phyloP scores from a whole-genome alignment of 2,113 vertebrate genomes.

The Thryonomys swinderianus region DNA sequence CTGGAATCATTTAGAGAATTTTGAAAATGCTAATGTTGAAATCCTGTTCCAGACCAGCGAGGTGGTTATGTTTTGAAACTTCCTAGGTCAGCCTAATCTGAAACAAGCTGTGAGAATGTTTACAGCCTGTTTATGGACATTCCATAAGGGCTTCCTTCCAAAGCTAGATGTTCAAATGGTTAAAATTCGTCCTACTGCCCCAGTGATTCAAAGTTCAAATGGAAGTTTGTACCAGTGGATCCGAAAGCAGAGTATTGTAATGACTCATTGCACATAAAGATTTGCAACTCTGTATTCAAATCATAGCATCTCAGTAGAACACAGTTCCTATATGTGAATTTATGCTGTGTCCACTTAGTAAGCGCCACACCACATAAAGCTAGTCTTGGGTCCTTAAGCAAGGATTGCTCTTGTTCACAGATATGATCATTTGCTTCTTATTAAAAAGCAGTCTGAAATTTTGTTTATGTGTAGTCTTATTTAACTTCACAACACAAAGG shows the following conservation, averaged over 20 bases:
- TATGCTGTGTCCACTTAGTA: not conserved
- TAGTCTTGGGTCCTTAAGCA: not conserved
- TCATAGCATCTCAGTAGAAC: not conserved
- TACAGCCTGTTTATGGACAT: not conserved
- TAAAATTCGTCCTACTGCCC: not conserved
- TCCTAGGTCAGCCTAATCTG: not conserved
- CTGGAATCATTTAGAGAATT: not conserved
- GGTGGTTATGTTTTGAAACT: not conserved
- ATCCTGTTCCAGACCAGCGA: not conserved
- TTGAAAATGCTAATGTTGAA: not conserved
- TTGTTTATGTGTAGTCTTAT: not conserved
- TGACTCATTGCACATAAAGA: not conserved
- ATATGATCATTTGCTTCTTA: not conserved
- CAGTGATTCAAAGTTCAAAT: not conserved
- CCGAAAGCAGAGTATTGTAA: not conserved
- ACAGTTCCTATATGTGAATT: not conserved
- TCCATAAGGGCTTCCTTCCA: not conserved
- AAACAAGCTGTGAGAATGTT: not conserved
- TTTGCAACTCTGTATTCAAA: not conserved
- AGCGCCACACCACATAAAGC: not conserved
- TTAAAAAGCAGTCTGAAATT: not conserved
- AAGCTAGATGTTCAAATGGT: not conserved
- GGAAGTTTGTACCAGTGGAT: not conserved
- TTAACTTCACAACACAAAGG: not conserved
- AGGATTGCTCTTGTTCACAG: not conserved